Percentiles rank a stretch among this genome's conserved stretches.
Evolutionary conservation across 2,797 vertebrate species (phyloP).

Genomic region (Siniperca scherzeri): DNA sequence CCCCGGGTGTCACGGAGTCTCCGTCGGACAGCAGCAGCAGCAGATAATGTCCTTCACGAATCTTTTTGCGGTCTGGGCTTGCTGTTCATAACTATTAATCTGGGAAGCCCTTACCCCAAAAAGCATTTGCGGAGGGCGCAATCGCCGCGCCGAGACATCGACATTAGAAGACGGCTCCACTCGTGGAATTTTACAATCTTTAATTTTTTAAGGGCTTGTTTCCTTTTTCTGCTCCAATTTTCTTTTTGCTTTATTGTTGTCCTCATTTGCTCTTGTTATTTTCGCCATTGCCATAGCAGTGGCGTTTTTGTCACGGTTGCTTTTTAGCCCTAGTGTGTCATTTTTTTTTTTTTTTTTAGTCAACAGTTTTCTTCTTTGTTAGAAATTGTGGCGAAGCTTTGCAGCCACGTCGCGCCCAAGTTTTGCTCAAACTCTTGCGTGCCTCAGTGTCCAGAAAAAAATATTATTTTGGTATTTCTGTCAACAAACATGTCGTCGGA

Average conservation of each 20-base stretch:
- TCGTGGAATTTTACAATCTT: slow-evolving; percentile 75
- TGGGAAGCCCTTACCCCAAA: slow-evolving; percentile 99
- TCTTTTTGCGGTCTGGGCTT: slow-evolving; percentile 99
- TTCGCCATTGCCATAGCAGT: slow-evolving; percentile 45
- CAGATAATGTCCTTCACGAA: slow-evolving; percentile 92
- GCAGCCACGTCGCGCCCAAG: slow-evolving; percentile 67
- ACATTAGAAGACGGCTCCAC: slow-evolving; percentile 73
- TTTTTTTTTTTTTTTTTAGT: not conserved
- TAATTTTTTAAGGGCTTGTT: slow-evolving; percentile 39
- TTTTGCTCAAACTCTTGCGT: slow-evolving; percentile 61
- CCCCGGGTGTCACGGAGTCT: slow-evolving; percentile 80
- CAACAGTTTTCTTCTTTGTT: slow-evolving; percentile 68
- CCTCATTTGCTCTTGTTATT: slow-evolving; percentile 64
- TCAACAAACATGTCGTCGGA: slow-evolving; percentile 63
- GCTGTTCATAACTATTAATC: slow-evolving; percentile 97
- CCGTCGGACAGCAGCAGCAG: slow-evolving; percentile 70
- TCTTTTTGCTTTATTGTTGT: slow-evolving; percentile 42
- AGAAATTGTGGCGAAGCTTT: slow-evolving; percentile 60
- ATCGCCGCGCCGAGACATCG: slow-evolving; percentile 84
- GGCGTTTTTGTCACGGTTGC: slow-evolving; percentile 61
- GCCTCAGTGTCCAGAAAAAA: slow-evolving; percentile 22
- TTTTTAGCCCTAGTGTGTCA: slow-evolving; percentile 42
- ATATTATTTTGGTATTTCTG: slow-evolving; percentile 36
- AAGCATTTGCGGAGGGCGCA: slow-evolving; percentile 98
- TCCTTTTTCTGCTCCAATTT: slow-evolving; percentile 48